Evolutionary conservation across 2,797 vertebrate species (phyloP).

Genomic region (Rhinoraja longicauda): DNA sequence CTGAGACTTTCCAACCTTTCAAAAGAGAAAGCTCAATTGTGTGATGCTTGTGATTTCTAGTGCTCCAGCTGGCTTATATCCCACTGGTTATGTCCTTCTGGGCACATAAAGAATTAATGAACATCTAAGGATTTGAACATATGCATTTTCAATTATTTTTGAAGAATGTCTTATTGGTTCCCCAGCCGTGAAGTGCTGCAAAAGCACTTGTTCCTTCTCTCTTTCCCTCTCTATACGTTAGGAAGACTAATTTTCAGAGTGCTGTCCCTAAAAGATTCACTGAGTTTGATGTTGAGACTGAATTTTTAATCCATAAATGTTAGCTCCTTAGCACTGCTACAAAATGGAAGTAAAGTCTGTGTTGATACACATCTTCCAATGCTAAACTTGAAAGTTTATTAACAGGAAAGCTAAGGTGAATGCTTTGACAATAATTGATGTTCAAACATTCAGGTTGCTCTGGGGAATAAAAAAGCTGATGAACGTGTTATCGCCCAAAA

Average conservation of each 20-base stretch:
- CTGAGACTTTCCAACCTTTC: not conserved
- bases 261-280: not conserved
- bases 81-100: not conserved
- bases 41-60: not conserved
- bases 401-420: not conserved
- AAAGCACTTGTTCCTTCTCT: not conserved
- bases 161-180: not conserved
- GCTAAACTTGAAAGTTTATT: not conserved
- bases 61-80: not conserved
- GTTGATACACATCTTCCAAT: not conserved
- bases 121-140: not conserved
- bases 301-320: not conserved
- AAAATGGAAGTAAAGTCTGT: not conserved
- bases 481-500: not conserved
- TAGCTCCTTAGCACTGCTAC: not conserved
- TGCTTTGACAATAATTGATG: not conserved
- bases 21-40: not conserved
- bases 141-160: not conserved
- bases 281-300: not conserved
- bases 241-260: not conserved
- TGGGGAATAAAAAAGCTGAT: not conserved
- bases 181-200: too few species aligned
- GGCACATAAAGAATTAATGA: not conserved
- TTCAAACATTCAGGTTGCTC: not conserved
- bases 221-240: not conserved